Conservation (phyloP, 2,113 vertebrate species). For the Takifugu flavidus region DNA sequence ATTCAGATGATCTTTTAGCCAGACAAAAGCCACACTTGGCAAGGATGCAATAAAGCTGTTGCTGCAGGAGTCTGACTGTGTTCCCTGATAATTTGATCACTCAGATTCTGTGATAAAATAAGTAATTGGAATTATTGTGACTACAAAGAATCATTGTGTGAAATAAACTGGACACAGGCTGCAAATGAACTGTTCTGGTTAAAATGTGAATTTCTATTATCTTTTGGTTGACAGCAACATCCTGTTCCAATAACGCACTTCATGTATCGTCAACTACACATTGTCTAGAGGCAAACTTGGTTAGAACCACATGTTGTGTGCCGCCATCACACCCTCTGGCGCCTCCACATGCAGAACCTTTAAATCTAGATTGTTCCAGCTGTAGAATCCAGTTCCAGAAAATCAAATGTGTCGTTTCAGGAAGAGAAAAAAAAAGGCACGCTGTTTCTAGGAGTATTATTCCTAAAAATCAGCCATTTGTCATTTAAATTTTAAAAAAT, state of each 20-base stretch:
- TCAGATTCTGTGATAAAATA: neutral
- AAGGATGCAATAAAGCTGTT: neutral
- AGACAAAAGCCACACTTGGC: neutral
- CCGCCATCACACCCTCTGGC: no score
- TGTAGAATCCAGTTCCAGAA: no score
- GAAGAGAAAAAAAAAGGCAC: no score
- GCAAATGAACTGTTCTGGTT: neutral
- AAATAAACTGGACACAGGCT: slow-evolving; percentile 4
- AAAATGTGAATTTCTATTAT: neutral
- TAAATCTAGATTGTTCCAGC: no score
- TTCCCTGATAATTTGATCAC: neutral
- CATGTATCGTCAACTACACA: no score
- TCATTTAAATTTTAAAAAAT: neutral
- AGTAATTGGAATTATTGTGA: neutral
- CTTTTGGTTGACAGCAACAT: neutral
- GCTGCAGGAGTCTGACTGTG: neutral
- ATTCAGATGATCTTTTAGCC: neutral
- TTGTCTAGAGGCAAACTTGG: no score
- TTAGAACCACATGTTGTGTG: no score
- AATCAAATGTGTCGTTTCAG: no score
- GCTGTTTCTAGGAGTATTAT: no score
- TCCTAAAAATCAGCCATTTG: neutral
- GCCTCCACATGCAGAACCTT: no score
- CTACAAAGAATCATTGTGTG: no score
- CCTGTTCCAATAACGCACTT: neutral